A percentile compares a stretch with the other conserved stretches of the same genome.
Conservation (phyloP, 53 echinoderm and acorn worm species). For the Pentamera pediparva region DNA sequence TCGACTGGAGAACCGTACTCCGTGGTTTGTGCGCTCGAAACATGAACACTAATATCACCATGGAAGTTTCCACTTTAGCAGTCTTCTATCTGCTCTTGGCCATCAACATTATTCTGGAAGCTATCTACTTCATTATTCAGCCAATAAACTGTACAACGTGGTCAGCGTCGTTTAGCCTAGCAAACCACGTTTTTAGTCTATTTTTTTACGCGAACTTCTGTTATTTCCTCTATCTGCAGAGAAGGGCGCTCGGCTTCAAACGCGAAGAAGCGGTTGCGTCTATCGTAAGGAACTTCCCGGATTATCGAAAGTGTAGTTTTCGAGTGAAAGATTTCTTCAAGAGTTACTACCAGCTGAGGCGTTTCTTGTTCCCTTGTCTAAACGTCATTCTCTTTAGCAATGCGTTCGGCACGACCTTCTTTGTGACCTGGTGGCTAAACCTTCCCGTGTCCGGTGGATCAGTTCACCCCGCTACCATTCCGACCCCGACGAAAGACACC, state of each 20-base stretch:
- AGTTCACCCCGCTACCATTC: not conserved
- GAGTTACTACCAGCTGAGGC: slow-evolving; percentile 5
- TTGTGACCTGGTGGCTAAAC: not conserved
- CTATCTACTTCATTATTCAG: not conserved
- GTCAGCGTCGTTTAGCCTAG: not conserved
- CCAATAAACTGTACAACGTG: not conserved
- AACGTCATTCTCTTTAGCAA: slow-evolving; percentile 3
- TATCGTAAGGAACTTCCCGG: not conserved
- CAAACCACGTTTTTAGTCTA: not conserved
- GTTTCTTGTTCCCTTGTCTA: slow-evolving; percentile 4
- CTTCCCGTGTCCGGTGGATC: not conserved
- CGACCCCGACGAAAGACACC: not conserved
- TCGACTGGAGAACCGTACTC: not conserved
- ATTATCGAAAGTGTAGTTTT: not conserved
- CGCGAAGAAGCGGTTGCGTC: not conserved
- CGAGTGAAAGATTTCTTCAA: not conserved
- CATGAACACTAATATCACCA: not conserved
- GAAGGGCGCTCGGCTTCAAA: not conserved
- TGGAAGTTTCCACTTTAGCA: not conserved
- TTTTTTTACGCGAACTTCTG: slow-evolving; percentile 10
- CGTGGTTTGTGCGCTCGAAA: not conserved
- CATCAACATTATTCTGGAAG: not conserved
- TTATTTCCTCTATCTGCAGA: not conserved
- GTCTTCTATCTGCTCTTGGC: not conserved
- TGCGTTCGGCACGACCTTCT: not conserved